Evolutionary conservation across 2,797 vertebrate species (phyloP).

Genomic region (Sus cebifrons): DNA sequence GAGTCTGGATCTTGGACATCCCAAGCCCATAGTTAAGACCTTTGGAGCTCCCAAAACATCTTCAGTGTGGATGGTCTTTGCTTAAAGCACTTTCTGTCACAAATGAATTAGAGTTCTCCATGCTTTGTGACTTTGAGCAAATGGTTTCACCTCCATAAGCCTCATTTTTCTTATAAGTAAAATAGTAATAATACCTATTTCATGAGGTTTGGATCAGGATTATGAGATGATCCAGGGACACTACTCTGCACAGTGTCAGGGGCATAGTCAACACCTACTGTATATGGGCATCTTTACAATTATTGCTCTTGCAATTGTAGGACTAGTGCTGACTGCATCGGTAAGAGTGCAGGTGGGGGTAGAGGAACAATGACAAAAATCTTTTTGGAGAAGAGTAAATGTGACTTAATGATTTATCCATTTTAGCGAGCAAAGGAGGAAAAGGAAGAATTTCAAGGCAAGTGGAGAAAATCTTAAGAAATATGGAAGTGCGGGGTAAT

Average conservation of each 20-base stretch:
- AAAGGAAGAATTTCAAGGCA: background rate
- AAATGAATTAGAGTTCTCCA: background rate
- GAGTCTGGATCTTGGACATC: background rate
- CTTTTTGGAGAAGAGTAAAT: background rate
- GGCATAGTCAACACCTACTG: background rate
- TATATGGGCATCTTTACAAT: background rate
- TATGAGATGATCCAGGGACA: background rate
- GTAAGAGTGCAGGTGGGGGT: background rate
- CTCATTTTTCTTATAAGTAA: background rate
- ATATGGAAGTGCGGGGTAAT: background rate
- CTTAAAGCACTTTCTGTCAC: background rate
- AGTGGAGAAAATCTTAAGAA: background rate
- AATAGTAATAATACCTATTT: background rate
- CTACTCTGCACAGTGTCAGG: background rate
- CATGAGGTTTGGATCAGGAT: background rate
- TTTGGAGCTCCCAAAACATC: background rate
- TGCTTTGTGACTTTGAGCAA: background rate
- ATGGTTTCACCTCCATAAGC: background rate
- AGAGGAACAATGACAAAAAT: background rate
- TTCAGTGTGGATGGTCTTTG: background rate
- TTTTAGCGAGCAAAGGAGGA: background rate
- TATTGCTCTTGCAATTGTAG: background rate
- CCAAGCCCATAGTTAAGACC: background rate
- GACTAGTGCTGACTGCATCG: background rate
- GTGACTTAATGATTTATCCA: background rate